phyloP scores from a whole-genome alignment of 2,797 vertebrate species.

The Presbytis comata region DNA sequence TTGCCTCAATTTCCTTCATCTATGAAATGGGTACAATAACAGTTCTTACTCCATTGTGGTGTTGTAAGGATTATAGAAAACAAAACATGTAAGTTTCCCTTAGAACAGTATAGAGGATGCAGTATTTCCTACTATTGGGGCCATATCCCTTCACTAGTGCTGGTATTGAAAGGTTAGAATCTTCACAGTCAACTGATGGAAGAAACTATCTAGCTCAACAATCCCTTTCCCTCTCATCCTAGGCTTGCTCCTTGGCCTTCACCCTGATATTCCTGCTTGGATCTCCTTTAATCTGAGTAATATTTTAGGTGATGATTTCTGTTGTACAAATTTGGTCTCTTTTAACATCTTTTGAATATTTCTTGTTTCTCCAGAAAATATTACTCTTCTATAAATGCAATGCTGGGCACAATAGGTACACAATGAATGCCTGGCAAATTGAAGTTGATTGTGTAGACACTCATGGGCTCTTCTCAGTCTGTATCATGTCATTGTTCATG shows the following conservation, averaged over 20 bases:
- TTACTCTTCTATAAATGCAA: neutral
- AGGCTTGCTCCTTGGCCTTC: neutral
- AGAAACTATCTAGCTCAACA: neutral
- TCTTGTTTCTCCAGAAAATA: conserved; percentile 20
- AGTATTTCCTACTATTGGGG: neutral
- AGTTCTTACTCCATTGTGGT: neutral
- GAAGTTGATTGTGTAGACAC: neutral
- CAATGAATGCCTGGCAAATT: neutral
- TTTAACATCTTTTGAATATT: neutral
- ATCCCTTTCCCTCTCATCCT: neutral
- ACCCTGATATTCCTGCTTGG: neutral
- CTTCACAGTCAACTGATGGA: neutral
- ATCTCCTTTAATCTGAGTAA: neutral
- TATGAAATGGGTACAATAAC: neutral
- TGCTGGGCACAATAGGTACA: neutral
- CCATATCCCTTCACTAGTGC: neutral
- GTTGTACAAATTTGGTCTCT: neutral
- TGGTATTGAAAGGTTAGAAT: neutral
- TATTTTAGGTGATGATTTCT: neutral
- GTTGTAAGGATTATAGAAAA: neutral
- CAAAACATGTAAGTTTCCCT: neutral
- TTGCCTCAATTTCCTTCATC: neutral
- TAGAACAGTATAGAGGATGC: neutral
- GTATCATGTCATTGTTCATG: neutral
- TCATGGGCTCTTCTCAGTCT: neutral